phyloP scores from a whole-genome alignment of 1,140 invertebrate genomes.

The Trichonephila clavipes region DNA sequence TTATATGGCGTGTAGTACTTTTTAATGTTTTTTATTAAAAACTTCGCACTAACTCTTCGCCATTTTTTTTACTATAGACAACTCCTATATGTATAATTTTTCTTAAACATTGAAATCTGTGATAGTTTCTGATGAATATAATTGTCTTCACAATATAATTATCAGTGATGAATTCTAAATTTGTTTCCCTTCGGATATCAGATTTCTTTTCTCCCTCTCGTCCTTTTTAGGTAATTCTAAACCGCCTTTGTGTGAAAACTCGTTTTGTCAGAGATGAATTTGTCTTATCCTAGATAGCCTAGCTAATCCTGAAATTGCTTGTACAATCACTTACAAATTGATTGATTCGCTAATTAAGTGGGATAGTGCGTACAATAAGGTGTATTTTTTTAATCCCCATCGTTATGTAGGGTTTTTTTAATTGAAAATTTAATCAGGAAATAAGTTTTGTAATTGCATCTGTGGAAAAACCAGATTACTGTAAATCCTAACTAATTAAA shows the following conservation, averaged over 20 bases:
- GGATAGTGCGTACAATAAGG: not conserved
- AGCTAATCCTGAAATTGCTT: not conserved
- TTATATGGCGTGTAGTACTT: too few species aligned
- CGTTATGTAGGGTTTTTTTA: not conserved
- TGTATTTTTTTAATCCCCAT: not conserved
- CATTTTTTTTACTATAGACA: too few species aligned
- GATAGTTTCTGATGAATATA: too few species aligned
- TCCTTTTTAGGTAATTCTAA: not conserved
- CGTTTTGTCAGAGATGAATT: not conserved
- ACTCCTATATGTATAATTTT: too few species aligned
- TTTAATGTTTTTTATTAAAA: too few species aligned
- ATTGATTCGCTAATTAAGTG: not conserved
- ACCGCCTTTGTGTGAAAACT: not conserved
- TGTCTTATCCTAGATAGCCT: not conserved
- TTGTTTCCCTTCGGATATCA: not conserved
- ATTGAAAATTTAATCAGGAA: constrained; percentile 5
- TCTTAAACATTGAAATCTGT: too few species aligned
- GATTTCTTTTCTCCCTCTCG: not conserved
- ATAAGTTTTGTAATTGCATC: constrained; percentile 10
- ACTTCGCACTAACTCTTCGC: too few species aligned
- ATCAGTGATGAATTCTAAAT: not conserved
- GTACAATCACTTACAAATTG: not conserved
- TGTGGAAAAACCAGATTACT: not conserved
- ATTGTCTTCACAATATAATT: too few species aligned
- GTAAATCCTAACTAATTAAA: not conserved